These are phyloP conservation scores for Danionella cerebrum DNA, from an alignment of 2,113 vertebrate species.

Conservation along the genomic window DNA sequence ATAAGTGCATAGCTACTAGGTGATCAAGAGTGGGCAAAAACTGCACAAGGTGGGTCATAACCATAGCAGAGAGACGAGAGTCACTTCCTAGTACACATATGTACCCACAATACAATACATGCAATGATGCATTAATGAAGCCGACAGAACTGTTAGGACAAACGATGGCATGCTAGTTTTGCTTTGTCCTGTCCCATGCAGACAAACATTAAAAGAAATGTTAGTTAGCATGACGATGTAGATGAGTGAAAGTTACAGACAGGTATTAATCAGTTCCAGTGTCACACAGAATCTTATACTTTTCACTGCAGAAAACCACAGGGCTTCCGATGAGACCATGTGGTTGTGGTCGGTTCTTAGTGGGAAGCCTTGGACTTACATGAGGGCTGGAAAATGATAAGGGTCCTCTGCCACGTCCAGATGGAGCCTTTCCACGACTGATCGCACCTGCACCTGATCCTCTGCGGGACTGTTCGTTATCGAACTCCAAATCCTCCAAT, in stretches of 20 bases:
- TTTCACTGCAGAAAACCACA: conserved; percentile 26
- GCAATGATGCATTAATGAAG: not conserved
- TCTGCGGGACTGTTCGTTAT: conserved; percentile 87
- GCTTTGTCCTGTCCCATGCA: not conserved
- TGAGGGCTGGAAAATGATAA: conserved; percentile 69
- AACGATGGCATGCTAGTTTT: not conserved
- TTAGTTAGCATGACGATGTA: not conserved
- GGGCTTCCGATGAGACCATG: conserved; percentile 11
- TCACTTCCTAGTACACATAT: too few relatives aligned
- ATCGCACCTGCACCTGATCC: conserved; percentile 50
- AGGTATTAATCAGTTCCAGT: conserved; percentile 2
- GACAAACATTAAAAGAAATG: not conserved
- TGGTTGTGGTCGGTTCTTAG: conserved; percentile 53
- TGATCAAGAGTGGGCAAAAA: too few relatives aligned
- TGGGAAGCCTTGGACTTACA: conserved; percentile 78
- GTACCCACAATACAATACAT: too few relatives aligned
- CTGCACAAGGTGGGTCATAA: too few relatives aligned
- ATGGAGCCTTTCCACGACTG: conserved; percentile 66
- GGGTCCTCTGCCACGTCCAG: conserved; percentile 70
- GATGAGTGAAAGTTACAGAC: conserved; percentile 11
- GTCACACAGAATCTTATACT: conserved; percentile 25
- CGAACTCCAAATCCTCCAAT: conserved; percentile 69
- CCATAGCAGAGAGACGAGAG: too few relatives aligned
- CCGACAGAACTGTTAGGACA: not conserved
- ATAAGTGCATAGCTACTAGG: too few relatives aligned